phyloP scores from a whole-genome alignment of 1,140 invertebrate genomes.

The Nymphalis io region DNA sequence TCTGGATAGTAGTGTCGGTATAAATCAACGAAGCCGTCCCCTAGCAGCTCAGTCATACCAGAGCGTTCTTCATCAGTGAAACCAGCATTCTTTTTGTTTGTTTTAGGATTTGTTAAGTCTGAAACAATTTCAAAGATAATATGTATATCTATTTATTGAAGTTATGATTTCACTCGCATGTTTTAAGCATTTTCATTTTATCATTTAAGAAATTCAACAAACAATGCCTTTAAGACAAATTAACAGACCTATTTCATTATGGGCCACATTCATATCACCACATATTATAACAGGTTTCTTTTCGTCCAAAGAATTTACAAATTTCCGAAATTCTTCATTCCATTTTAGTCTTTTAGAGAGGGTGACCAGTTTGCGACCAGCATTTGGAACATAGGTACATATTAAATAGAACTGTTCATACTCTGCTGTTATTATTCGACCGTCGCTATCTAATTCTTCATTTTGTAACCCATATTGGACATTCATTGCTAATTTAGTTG shows the following conservation, averaged over 20 bases:
- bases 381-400: constrained; percentile 86
- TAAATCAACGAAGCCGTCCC: constrained; percentile 92
- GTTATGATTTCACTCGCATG: too few relatives aligned
- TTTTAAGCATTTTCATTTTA: too few relatives aligned
- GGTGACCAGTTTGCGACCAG: constrained; percentile 90
- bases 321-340: constrained; percentile 91
- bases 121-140: constrained; percentile 16
- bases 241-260: constrained; percentile 92
- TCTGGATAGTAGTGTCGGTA: constrained; percentile 95
- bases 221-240: constrained; percentile 7
- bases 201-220: too few relatives aligned
- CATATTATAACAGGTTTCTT: constrained; percentile 97
- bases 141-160: too few relatives aligned
- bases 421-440: constrained; percentile 97
- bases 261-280: constrained; percentile 98
- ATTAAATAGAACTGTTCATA: constrained; percentile 96
- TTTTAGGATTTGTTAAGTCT: constrained; percentile 97
- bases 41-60: constrained; percentile 92
- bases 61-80: constrained; percentile 97
- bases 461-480: constrained; percentile 92
- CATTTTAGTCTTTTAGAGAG: constrained; percentile 94
- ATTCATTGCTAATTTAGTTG: constrained; percentile 91
- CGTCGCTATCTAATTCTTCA: constrained; percentile 88
- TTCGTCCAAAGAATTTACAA: constrained; percentile 90
- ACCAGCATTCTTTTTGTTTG: constrained; percentile 95